Conservation (phyloP, 2,888 invertebrate species). For the Charanyca ferruginea region DNA sequence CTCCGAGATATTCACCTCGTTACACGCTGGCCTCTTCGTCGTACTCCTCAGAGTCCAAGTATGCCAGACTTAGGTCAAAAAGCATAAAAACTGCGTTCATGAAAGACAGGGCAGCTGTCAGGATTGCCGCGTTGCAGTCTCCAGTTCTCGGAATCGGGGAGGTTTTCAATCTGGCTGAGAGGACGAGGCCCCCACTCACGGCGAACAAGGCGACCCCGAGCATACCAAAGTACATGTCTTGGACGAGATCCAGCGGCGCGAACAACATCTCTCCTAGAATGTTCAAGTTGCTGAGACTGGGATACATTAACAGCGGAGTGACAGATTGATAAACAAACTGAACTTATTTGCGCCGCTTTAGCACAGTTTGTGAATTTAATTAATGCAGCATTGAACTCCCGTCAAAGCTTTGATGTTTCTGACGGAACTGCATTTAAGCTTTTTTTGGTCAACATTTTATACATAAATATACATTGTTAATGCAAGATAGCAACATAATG, state of each 20-base stretch:
- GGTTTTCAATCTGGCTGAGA: constrained; percentile 73
- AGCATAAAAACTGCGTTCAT: constrained; percentile 81
- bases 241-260: constrained; percentile 86
- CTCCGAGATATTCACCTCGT: constrained; percentile 68
- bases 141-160: constrained; percentile 79
- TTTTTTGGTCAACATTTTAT: constrained; percentile 24
- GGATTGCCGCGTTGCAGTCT: constrained; percentile 74
- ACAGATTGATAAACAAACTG: constrained; percentile 39
- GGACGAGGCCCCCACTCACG: constrained; percentile 79
- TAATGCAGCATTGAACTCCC: constrained; percentile 17
- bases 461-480: constrained; percentile 21
- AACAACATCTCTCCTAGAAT: constrained; percentile 87
- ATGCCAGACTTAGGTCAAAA: constrained; percentile 84
- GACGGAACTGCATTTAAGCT: constrained; percentile 24
- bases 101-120: constrained; percentile 77
- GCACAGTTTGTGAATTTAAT: constrained; percentile 36
- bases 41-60: constrained; percentile 86
- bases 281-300: constrained; percentile 61
- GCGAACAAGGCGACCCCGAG: constrained; percentile 81
- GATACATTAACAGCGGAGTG: constrained; percentile 41
- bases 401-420: constrained; percentile 42
- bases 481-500: constrained; percentile 19
- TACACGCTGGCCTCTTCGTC: constrained; percentile 85
- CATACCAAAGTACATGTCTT: constrained; percentile 86
- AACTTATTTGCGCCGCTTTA: constrained; percentile 28